Base-by-base conservation (phyloP, 2,888 invertebrate species). In the Papilio protenor region DNA sequence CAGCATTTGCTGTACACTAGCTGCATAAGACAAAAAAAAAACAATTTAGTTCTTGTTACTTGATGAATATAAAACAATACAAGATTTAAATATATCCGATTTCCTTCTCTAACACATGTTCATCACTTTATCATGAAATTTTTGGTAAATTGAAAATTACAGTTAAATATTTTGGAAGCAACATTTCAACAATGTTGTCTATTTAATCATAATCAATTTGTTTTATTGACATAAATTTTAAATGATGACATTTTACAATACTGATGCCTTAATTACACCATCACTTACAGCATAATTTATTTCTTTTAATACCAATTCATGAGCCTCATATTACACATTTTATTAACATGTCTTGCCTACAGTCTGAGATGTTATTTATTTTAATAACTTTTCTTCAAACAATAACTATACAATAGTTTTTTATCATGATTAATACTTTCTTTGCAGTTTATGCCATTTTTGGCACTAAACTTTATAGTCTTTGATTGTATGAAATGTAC, bases 1-100 rank as follows among this genome's bases (percentile, higher is more conserved):
- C 18, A 66, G 27, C 69, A 18, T 75, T 45, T 49, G n/a, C 45
- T 64, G 55, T 10, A 75, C 55, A 14, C 27, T 52, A 55, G 23
- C 64, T 40, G 18, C n/a, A 70, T 49, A 64, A 61, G 72, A 27
- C 69, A 74, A 61, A 47, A 49, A 74, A 70, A 27, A 49, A 74
- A 70, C 21, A 69, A 45, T 23, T 73, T 47, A n/a, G 11, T 55
- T 57, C 14, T 33, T 73, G 27, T 73, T 47, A n/a, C 5, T 49
- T 52, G 52, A 21, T 72, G 64, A 70, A 71, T 33, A 73, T 21
- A 55, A 73, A 73, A 52, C 72, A 73, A 77, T 77, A 72, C 70
- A 55, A 69, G 45, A 76, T 45, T 47, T 59, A 21, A 76, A 70
- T 71, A 71, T 21, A 71, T 71, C 59, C 16, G n/a, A 75, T 49